Conservation (phyloP, 2,113 vertebrate genomes). For the Bungarus multicinctus region DNA sequence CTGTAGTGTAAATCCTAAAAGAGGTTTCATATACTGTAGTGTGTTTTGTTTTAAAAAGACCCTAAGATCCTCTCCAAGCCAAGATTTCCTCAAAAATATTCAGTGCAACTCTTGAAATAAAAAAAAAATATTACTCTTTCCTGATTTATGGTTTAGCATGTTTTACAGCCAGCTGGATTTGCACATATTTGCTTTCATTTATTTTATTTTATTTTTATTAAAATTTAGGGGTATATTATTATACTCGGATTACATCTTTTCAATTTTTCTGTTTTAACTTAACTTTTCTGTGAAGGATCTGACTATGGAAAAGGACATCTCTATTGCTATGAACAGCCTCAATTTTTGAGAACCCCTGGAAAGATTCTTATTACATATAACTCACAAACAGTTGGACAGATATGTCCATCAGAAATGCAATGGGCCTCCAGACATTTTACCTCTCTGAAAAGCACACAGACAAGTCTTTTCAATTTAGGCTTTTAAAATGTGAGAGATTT, state of each 20-base stretch:
- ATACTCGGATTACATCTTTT: neutral
- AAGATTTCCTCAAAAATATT: neutral
- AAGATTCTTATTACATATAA: neutral
- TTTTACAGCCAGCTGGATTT: neutral
- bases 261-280: neutral
- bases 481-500: neutral
- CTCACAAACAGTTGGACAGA: neutral
- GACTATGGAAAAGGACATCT: neutral
- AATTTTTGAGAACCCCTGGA: neutral
- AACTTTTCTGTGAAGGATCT: neutral
- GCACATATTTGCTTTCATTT: neutral
- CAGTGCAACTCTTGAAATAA: neutral
- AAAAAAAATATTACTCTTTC: neutral
- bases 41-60: neutral
- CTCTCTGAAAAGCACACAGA: neutral
- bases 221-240: neutral
- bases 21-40: neutral
- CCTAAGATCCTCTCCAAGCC: neutral
- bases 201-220: neutral
- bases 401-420: neutral
- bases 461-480: neutral
- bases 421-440: neutral
- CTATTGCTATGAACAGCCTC: neutral
- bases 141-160: neutral
- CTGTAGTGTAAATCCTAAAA: neutral